Percentiles rank a stretch among this genome's conserved stretches.
phyloP scores from a whole-genome alignment of 2,888 invertebrate species.

The Onchidella celtica region DNA sequence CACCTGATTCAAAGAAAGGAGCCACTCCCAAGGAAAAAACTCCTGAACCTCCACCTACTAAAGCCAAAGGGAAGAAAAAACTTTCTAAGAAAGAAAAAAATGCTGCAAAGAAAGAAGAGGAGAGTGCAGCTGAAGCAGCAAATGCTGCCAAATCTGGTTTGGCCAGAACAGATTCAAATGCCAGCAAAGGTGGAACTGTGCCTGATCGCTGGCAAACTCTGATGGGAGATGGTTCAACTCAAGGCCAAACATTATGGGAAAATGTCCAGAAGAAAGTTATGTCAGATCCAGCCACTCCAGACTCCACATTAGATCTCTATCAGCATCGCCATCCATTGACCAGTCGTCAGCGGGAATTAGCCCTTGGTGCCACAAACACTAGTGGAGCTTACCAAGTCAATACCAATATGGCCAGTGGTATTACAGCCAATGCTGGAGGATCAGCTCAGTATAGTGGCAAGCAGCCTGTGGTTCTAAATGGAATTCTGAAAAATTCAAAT shows the following conservation, averaged over 20 bases:
- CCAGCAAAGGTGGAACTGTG: constrained; percentile 8
- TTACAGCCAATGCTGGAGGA: neutral
- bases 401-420: neutral
- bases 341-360: neutral
- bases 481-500: constrained; percentile 41
- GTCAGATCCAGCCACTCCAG: constrained; percentile 44
- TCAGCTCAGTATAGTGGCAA: no score
- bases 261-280: constrained; percentile 47
- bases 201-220: constrained; percentile 42
- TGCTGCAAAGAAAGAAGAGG: constrained; percentile 30
- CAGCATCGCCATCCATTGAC: neutral
- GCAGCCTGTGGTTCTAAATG: constrained; percentile 19
- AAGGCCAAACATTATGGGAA: constrained; percentile 47
- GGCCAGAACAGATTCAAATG: constrained; percentile 40
- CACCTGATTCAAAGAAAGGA: neutral
- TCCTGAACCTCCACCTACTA: neutral
- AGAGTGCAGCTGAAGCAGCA: neutral
- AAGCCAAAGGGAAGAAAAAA: constrained; percentile 9
- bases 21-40: neutral
- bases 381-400: neutral
- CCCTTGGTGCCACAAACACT: neutral
- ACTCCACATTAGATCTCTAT: constrained; percentile 25
- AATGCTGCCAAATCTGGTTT: neutral
- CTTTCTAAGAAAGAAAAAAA: constrained; percentile 34
- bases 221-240: constrained; percentile 25